These are phyloP conservation scores for Sebastes iracundus DNA, from an alignment of 2,797 vertebrate genomes.

Conservation along the genomic window DNA sequence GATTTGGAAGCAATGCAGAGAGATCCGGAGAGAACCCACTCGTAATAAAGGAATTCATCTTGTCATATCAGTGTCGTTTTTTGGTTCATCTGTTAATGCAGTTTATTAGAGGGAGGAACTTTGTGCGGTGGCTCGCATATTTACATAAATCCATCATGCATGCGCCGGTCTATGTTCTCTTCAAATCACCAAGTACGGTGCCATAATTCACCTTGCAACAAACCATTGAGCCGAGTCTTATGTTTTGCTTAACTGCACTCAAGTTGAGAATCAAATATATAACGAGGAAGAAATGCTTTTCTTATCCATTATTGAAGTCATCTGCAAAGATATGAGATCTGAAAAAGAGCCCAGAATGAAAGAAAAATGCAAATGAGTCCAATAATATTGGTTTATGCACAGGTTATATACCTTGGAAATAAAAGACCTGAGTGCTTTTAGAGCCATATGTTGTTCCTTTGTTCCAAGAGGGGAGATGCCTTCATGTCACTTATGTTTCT, in stretches of 20 bases:
- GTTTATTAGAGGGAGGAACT: conserved; percentile 74
- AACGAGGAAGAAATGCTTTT: conserved; percentile 80
- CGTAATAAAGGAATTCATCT: conserved; percentile 85
- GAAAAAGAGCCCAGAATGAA: conserved; percentile 74
- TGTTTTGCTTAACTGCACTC: conserved; percentile 82
- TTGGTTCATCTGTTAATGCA: conserved; percentile 76
- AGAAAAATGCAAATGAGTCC: conserved; percentile 84
- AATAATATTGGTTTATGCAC: conserved; percentile 82
- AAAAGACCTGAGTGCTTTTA: conserved; percentile 88
- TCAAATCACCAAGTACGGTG: conserved; percentile 61
- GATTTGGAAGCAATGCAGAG: conserved; percentile 83
- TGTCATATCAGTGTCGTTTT: conserved; percentile 73
- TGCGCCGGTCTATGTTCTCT: conserved; percentile 44
- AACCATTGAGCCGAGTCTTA: conserved; percentile 78
- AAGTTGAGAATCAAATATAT: conserved; percentile 82
- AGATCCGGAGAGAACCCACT: conserved; percentile 79
- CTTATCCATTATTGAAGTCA: conserved; percentile 82
- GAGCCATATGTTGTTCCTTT: conserved; percentile 99
- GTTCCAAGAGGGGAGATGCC: conserved; percentile 98
- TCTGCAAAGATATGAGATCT: conserved; percentile 75
- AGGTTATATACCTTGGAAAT: conserved; percentile 87
- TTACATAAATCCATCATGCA: conserved; percentile 62
- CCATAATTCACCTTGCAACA: conserved; percentile 81
- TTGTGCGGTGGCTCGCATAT: conserved; percentile 41
- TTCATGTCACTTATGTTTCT: conserved; percentile 99